phyloP scores from a whole-genome alignment of 2,797 vertebrate genomes.

The Eutrigla gurnardus region DNA sequence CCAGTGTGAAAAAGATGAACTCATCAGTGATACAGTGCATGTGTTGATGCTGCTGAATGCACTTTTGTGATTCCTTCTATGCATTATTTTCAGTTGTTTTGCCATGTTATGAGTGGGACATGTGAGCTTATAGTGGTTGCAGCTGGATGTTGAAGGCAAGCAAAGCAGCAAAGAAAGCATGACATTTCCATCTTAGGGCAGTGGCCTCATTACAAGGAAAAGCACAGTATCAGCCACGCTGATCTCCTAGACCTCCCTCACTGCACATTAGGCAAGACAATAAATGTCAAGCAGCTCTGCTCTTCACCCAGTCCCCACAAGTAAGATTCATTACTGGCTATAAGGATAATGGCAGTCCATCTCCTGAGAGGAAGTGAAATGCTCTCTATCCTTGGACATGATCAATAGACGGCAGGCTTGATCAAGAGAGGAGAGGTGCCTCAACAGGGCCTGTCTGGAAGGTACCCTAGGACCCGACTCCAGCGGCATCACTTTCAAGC shows the following conservation, averaged over 20 bases:
- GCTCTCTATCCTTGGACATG: slow-evolving; percentile 77
- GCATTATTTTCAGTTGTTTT: not conserved
- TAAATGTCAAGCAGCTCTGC: slow-evolving; percentile 83
- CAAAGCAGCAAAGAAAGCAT: slow-evolving; percentile 28
- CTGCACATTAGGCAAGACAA: slow-evolving; percentile 79
- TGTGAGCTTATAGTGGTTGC: not conserved
- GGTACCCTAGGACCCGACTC: slow-evolving; percentile 38
- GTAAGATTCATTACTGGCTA: slow-evolving; percentile 83
- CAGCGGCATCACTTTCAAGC: slow-evolving; percentile 27
- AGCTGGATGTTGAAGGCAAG: slow-evolving; percentile 37
- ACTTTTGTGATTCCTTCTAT: not conserved
- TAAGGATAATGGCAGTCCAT: slow-evolving; percentile 77
- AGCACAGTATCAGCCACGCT: slow-evolving; percentile 69
- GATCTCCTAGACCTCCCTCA: slow-evolving; percentile 73
- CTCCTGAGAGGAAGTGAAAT: slow-evolving; percentile 79
- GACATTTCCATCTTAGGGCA: slow-evolving; percentile 52
- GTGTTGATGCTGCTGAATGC: not conserved
- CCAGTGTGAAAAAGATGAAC: not conserved
- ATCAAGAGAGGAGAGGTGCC: slow-evolving; percentile 67
- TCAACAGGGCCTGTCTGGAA: slow-evolving; percentile 47
- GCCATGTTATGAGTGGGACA: not conserved
- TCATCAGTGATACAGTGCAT: too few species aligned
- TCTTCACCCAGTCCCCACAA: slow-evolving; percentile 73
- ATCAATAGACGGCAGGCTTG: slow-evolving; percentile 79
- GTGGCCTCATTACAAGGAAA: slow-evolving; percentile 68